These are phyloP conservation scores for Labroides dimidiatus DNA, from an alignment of 2,797 vertebrate species.

Conservation along the genomic window DNA sequence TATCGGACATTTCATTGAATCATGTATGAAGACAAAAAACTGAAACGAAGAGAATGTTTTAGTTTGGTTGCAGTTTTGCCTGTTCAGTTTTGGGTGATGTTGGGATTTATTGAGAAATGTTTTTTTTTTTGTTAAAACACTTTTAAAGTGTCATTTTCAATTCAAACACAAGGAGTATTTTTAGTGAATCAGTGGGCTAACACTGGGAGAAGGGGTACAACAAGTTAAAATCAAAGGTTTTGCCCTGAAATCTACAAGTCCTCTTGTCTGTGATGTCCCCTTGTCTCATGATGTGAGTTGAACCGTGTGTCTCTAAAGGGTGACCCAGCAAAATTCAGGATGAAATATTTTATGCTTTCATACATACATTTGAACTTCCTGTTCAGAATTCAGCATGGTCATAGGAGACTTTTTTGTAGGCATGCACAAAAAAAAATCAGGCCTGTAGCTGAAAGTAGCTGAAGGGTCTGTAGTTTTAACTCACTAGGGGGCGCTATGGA, in stretches of 20 bases:
- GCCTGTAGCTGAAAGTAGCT: no score
- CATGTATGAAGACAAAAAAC: constrained; percentile 39
- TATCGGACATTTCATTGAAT: constrained; percentile 24
- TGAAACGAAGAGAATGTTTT: constrained; percentile 27
- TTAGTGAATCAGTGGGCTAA: constrained; percentile 11
- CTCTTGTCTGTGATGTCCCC: constrained; percentile 16
- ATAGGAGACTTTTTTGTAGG: no score
- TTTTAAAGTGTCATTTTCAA: constrained; percentile 37
- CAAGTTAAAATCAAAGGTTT: constrained; percentile 4
- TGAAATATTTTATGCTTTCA: no score
- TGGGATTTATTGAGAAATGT: constrained; percentile 49
- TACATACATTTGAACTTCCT: no score
- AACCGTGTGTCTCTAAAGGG: constrained; percentile 16
- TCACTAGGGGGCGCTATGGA: no score
- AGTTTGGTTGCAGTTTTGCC: constrained; percentile 46
- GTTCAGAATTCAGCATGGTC: no score
- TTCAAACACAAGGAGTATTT: constrained; percentile 27
- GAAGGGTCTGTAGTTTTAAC: no score
- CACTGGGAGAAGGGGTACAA: not conserved
- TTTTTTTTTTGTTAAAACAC: constrained; percentile 34
- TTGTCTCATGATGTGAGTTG: constrained; percentile 36
- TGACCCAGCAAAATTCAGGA: no score
- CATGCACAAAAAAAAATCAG: no score
- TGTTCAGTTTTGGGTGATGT: constrained; percentile 48
- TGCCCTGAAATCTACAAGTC: constrained; percentile 7